Evolutionary conservation across 2,888 invertebrate species (phyloP).

Genomic region (Agrotis segetum): DNA sequence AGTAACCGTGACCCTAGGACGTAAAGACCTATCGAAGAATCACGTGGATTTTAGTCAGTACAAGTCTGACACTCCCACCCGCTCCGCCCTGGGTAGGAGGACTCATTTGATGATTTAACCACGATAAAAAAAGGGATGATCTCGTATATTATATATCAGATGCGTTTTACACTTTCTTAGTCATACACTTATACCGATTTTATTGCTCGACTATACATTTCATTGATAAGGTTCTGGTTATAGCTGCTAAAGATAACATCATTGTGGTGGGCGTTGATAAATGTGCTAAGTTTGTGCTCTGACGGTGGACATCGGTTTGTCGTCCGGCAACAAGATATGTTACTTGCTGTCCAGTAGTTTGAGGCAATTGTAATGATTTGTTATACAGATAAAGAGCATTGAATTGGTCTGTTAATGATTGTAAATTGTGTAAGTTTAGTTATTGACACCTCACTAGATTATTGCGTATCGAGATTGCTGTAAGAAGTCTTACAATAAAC

Average conservation of each 20-base stretch:
- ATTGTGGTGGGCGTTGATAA: slow-evolving; percentile 63
- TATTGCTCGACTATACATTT: slow-evolving; percentile 30
- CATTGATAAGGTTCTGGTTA: slow-evolving; percentile 68
- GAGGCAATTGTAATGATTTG: slow-evolving; percentile 48
- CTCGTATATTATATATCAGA: no score
- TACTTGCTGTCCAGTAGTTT: slow-evolving; percentile 32
- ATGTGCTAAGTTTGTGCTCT: slow-evolving; percentile 50
- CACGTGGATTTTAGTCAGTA: no score
- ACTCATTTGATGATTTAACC: no score
- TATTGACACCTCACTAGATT: slow-evolving; percentile 2
- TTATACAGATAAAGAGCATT: slow-evolving; percentile 36
- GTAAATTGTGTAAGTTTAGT: slow-evolving; percentile 24
- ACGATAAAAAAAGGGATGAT: no score
- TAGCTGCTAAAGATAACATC: slow-evolving; percentile 63
- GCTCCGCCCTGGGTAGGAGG: no score
- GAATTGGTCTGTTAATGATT: slow-evolving; percentile 46
- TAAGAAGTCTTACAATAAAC: not conserved
- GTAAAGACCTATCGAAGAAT: no score
- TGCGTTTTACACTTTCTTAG: not conserved
- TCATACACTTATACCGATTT: not conserved
- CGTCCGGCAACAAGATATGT: slow-evolving; percentile 46
- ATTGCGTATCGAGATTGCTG: not conserved
- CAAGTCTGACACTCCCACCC: no score
- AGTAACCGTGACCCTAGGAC: no score
- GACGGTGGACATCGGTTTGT: slow-evolving; percentile 57